Percentiles rank a stretch among this genome's conserved stretches.
Conservation (phyloP, 2,797 vertebrate genomes). For the Apogon talboti region DNA sequence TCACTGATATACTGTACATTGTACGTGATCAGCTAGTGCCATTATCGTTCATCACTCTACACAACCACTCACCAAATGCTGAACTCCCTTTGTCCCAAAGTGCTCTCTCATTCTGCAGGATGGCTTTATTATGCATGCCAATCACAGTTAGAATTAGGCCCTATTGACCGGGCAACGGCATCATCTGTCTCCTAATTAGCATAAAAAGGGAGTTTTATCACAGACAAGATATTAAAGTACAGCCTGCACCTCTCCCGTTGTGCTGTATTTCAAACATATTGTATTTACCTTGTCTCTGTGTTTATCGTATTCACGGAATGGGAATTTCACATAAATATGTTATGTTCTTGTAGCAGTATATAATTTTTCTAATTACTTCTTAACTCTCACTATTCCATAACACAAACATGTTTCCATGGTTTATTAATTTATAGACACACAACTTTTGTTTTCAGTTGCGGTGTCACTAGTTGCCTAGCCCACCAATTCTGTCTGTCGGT, state of each 20-base stretch:
- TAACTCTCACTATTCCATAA: conserved; percentile 8
- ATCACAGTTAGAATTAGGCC: conserved; percentile 67
- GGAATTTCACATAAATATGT: conserved; percentile 28
- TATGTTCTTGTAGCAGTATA: neutral
- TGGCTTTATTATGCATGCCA: conserved; percentile 75
- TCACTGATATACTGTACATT: conserved; percentile 46
- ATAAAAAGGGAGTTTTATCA: conserved; percentile 61
- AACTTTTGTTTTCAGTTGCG: conserved; percentile 43
- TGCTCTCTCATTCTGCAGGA: conserved; percentile 62
- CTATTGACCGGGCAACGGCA: conserved; percentile 53
- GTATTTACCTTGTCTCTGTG: conserved; percentile 36
- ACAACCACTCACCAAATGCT: conserved; percentile 52
- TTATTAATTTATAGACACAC: conserved; percentile 14
- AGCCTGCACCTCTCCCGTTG: conserved; percentile 38
- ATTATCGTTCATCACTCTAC: conserved; percentile 53
- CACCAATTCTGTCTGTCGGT: conserved; percentile 56
- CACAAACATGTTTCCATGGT: conserved; percentile 20
- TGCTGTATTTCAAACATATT: conserved; percentile 43
- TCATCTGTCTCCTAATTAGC: conserved; percentile 71
- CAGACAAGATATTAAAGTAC: conserved; percentile 52
- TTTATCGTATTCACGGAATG: conserved; percentile 33
- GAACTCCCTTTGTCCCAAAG: conserved; percentile 59
- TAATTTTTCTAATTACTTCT: conserved; percentile 17
- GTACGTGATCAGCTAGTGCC: conserved; percentile 43
- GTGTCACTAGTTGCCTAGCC: conserved; percentile 31